Base-by-base conservation (phyloP, 2,113 vertebrate species). In the Otocyon megalotis region DNA sequence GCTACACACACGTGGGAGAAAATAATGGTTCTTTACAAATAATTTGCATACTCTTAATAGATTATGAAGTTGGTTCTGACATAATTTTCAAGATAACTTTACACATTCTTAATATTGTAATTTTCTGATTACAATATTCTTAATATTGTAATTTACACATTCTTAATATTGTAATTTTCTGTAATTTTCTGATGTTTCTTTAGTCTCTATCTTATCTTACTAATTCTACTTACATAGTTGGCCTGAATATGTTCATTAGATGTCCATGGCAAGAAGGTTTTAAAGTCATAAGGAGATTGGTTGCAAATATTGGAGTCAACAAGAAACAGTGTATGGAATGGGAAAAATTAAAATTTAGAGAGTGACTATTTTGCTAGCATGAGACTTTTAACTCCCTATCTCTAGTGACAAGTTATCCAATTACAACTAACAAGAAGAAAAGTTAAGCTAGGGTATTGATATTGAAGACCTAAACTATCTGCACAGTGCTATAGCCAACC, bases 331-430 rank as follows among this genome's bases (percentile, higher is more conserved):
- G 5, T 54, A 43, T n/a, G 37, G 13, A 81, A 69, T 32, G 4
- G 50, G 1, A 30, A 69, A 87, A 63, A 79, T 4, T 63, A n/a
- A 2, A 92, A 94, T 86, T 53, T 26, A 14, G 17, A 17, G 8
- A 91, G 60, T 79, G 30, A 83, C 60, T 93, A 17, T 95, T 97
- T 87, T 94, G 76, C 3, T 62, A 95, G 58, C 77, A 87, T 82
- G 28, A 94, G 53, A 53, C 13, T 35, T 91, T 93, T 95, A 95
- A 95, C 26, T 43, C 28, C 32, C 26, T 85, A n/a, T 92, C 2
- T 83, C 89, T 86, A 26, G 7, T 90, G 56, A 90, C 30, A 60
- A 69, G 35, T 79, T 82, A 83, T 83, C 60, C 62, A 86, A 16
- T 77, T 74, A 19, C 37, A 83, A 48, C 32, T 90, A 89, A 54